These are phyloP conservation scores for Chelon auratus DNA, from an alignment of 2,797 vertebrate species.

Conservation along the genomic window DNA sequence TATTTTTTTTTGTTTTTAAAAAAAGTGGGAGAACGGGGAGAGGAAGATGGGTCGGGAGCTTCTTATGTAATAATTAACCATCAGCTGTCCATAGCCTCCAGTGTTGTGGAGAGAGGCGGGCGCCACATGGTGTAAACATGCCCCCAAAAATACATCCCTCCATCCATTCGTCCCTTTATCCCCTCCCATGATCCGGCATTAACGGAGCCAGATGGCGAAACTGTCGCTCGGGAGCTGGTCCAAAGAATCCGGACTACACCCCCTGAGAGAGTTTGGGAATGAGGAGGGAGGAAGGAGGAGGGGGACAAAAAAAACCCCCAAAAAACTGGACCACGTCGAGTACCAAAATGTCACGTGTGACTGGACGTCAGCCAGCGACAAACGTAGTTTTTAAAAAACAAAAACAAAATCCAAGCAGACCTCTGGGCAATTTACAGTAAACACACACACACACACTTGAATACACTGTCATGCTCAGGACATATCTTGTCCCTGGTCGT, in stretches of 20 bases:
- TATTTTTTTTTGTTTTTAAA: neutral
- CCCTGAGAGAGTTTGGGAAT: constrained; percentile 37
- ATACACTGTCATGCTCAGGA: constrained; percentile 55
- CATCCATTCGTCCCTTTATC: constrained; percentile 34
- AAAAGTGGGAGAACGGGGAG: neutral
- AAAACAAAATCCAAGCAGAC: constrained; percentile 56
- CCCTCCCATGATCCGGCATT: constrained; percentile 33
- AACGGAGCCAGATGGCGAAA: constrained; percentile 63
- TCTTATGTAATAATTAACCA: constrained; percentile 66
- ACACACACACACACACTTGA: constrained; percentile 32
- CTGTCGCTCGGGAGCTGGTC: constrained; percentile 31
- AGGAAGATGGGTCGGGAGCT: constrained; percentile 2
- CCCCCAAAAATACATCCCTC: constrained; percentile 62
- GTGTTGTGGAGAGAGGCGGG: constrained; percentile 57
- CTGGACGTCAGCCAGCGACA: constrained; percentile 24
- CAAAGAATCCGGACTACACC: constrained; percentile 42
- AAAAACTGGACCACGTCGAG: constrained; percentile 21
- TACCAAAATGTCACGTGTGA: constrained; percentile 53
- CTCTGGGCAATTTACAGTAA: constrained; percentile 61
- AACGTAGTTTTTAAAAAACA: constrained; percentile 17
- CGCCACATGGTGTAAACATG: constrained; percentile 71
- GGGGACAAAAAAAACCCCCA: neutral
- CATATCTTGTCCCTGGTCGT: constrained; percentile 53
- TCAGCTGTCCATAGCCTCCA: constrained; percentile 70
- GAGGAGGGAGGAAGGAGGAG: neutral